Base-by-base conservation (phyloP, 2,113 vertebrate genomes). In the Chunga burmeisteri region DNA sequence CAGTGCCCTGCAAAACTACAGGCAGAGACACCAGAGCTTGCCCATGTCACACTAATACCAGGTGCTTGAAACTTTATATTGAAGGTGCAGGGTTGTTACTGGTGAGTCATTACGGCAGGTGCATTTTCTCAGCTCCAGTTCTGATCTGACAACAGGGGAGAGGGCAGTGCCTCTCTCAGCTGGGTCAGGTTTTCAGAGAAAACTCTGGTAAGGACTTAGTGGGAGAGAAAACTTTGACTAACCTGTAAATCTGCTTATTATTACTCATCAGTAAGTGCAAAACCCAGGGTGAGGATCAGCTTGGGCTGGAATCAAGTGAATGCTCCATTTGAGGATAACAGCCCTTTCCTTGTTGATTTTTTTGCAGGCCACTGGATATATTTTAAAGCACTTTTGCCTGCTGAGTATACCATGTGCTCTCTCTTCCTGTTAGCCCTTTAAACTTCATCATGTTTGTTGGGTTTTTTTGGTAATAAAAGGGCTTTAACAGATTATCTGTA, bases 51-150 rank as follows among this genome's bases (percentile, higher is more conserved):
- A 1, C 49, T 65, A 16, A 49, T 34, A 72, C 86, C 83, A 79
- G 83, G 77, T 79, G 86, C 90, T 85, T 94, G 94, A 93, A 95
- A 94, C 83, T 65, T 71, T 91, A 81, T 84, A 79, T 68, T 52
- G 91, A 89, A 95, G 86, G 86, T 88, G 80, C 80, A 53, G 86
- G 73, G 73, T 6, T 9, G 2, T 58, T 88, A 46, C 56, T 65
- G 56, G 73, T 92, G 86, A 94, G 44, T 62, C 15, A 0, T 47
- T 81, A 66, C 1, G 44, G 92, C 88, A 82, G 93, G 88, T 93
- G 94, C 66, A 49, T 90, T 92, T 91, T 79, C 83, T 83, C 80
- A 75, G 91, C 82, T 88, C 85, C 86, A 75, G 77, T 72, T 67
- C 72, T 16, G n/a, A 44, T 17, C 50, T 59, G 50, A 90, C 34